Evolutionary conservation across 2,888 invertebrate genomes (phyloP).

Genomic region (Drosophila planitibia): DNA sequence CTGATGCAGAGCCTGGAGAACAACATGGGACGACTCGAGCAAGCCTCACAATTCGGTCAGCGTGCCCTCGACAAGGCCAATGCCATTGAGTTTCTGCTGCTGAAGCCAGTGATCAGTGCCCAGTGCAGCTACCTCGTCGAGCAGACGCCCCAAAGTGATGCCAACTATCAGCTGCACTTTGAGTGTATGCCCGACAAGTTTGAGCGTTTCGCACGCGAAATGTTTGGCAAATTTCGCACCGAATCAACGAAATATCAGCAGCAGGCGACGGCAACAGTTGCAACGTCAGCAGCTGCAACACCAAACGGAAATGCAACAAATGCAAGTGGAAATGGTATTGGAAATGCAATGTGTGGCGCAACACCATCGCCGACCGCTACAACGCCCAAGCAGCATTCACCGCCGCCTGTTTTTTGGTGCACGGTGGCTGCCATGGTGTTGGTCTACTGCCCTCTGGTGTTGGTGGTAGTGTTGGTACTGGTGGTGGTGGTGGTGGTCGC

Average conservation of each 20-base stretch:
- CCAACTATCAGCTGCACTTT: conserved; percentile 92
- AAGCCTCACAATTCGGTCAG: conserved; percentile 93
- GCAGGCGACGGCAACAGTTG: neutral
- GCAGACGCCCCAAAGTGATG: conserved; percentile 92
- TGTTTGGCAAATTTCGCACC: conserved; percentile 91
- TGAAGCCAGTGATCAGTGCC: conserved; percentile 91
- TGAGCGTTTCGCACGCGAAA: conserved; percentile 89
- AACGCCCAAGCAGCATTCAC: conserved; percentile 86
- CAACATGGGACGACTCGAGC: conserved; percentile 93
- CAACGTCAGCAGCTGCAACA: neutral
- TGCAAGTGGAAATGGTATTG: conserved; percentile 5
- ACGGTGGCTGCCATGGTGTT: conserved; percentile 40
- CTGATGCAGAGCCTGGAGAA: conserved; percentile 93
- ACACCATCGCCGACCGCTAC: conserved; percentile 56
- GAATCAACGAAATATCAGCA: conserved; percentile 85
- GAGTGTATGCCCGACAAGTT: conserved; percentile 92
- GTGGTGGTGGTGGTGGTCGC: conserved; percentile 11
- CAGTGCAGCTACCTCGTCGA: conserved; percentile 92
- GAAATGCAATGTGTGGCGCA: conserved; percentile 41
- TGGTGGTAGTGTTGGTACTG: neutral
- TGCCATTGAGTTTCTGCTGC: conserved; percentile 92
- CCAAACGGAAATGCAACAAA: conserved; percentile 1
- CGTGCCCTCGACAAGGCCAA: conserved; percentile 94
- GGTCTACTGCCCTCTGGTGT: conserved; percentile 33
- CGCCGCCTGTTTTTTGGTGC: conserved; percentile 80